Percentiles rank a stretch among this genome's conserved stretches.
Conservation (phyloP, 2,888 invertebrate species). For the Drosophila colorata region DNA sequence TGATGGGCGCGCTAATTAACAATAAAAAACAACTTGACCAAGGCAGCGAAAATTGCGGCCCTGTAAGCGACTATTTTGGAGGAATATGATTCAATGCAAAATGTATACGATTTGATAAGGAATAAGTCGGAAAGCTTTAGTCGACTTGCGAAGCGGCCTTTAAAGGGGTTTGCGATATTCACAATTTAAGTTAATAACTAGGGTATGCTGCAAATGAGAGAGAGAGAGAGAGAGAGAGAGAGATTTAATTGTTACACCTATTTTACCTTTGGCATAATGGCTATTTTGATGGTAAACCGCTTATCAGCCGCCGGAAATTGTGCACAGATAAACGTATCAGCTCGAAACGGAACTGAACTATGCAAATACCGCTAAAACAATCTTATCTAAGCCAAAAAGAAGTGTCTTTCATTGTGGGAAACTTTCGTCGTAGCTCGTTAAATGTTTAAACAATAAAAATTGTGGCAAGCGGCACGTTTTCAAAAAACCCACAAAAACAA, state of each 20-base stretch:
- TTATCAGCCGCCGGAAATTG: constrained; percentile 14
- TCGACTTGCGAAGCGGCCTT: constrained; percentile 8
- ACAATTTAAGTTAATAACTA: too few species aligned
- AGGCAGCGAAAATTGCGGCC: constrained; percentile 25
- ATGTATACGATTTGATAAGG: constrained; percentile 33
- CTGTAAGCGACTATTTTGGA: constrained; percentile 61
- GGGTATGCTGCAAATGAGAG: too few species aligned
- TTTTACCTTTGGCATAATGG: too few species aligned
- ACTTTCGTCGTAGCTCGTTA: constrained; percentile 2
- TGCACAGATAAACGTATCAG: constrained; percentile 12
- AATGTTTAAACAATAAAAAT: constrained; percentile 12
- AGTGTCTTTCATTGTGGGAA: constrained; percentile 20
- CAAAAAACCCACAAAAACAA: background rate
- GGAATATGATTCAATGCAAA: constrained; percentile 45
- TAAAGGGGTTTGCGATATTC: too few species aligned
- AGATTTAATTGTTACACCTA: too few species aligned
- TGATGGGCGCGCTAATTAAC: constrained; percentile 15
- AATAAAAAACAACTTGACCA: constrained; percentile 42
- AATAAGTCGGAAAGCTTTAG: background rate
- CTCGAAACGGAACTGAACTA: constrained; percentile 12
- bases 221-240: too few species aligned
- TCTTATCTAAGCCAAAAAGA: constrained; percentile 27
- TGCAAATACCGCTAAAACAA: constrained; percentile 31
- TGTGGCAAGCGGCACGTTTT: constrained; percentile 19
- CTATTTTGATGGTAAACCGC: constrained; percentile 4